Percentiles rank a stretch among this genome's conserved stretches.
phyloP scores from a whole-genome alignment of 2,797 vertebrate species.

The Orientallactaga sibirica region DNA sequence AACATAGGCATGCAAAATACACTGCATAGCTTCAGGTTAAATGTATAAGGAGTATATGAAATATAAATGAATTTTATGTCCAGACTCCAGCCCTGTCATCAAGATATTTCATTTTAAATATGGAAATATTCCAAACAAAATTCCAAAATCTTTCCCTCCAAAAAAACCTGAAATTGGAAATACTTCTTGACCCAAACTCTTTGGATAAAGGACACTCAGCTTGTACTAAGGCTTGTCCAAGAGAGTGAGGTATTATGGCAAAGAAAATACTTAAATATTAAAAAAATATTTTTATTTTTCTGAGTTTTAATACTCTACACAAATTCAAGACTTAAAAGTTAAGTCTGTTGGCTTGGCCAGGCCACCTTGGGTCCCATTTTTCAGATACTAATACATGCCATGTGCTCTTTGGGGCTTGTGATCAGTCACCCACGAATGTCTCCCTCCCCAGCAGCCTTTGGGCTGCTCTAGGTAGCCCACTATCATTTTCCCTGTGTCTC shows the following conservation, averaged over 20 bases:
- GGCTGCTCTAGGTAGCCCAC: neutral
- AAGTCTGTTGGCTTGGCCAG: neutral
- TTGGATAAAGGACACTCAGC: neutral
- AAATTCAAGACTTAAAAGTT: constrained; percentile 1
- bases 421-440: neutral
- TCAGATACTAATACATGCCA: neutral
- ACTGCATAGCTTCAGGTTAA: too few relatives aligned
- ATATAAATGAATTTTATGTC: neutral
- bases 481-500: neutral
- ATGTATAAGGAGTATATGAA: neutral
- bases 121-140: neutral
- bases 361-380: neutral
- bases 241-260: neutral
- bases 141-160: neutral
- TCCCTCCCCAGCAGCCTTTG: neutral
- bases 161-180: neutral
- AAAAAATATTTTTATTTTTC: constrained; percentile 9
- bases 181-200: neutral
- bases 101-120: neutral
- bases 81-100: neutral
- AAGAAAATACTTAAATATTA: constrained; percentile 42
- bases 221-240: neutral
- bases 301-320: neutral
- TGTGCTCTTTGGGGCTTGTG: neutral
- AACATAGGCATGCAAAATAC: neutral